These are phyloP conservation scores for Dasypolia templi DNA, from an alignment of 2,888 invertebrate genomes.

Conservation along the genomic window DNA sequence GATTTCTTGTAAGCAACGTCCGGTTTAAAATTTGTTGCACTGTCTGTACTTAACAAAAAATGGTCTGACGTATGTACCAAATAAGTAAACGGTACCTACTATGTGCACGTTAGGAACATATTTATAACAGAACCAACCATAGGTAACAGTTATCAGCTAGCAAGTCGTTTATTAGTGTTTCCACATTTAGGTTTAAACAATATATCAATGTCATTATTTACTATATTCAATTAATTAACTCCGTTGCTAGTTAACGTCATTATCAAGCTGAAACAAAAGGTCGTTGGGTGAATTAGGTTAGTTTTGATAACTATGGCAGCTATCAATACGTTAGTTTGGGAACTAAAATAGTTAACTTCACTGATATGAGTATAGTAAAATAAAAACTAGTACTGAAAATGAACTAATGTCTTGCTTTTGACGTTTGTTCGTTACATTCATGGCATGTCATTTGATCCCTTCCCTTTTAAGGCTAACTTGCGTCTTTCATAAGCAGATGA, in stretches of 20 bases:
- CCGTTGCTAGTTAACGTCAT: conserved; percentile 59
- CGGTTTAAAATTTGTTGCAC: conserved; percentile 75
- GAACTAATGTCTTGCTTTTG: background rate
- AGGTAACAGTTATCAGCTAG: conserved; percentile 18
- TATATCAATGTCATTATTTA: conserved; percentile 27
- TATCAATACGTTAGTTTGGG: conserved; percentile 69
- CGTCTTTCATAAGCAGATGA: conserved; percentile 63
- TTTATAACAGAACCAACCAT: background rate
- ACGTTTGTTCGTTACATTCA: conserved; percentile 27
- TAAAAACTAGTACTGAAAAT: conserved; percentile 3
- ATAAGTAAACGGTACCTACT: background rate
- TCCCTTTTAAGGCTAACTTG: conserved; percentile 38
- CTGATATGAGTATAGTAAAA: conserved; percentile 35
- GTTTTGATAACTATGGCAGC: conserved; percentile 65
- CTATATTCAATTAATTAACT: conserved; percentile 57
- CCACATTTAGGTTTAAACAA: conserved; percentile 20
- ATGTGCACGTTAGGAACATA: background rate
- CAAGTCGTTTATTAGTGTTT: conserved; percentile 9
- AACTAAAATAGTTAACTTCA: conserved; percentile 52
- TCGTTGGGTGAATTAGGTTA: conserved; percentile 69
- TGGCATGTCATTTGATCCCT: conserved; percentile 29
- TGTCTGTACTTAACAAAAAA: conserved; percentile 7
- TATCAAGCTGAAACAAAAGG: conserved; percentile 69
- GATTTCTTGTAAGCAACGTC: conserved; percentile 78
- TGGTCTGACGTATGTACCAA: background rate